phyloP scores from a whole-genome alignment of 1,140 invertebrate genomes.

The Limonius californicus region DNA sequence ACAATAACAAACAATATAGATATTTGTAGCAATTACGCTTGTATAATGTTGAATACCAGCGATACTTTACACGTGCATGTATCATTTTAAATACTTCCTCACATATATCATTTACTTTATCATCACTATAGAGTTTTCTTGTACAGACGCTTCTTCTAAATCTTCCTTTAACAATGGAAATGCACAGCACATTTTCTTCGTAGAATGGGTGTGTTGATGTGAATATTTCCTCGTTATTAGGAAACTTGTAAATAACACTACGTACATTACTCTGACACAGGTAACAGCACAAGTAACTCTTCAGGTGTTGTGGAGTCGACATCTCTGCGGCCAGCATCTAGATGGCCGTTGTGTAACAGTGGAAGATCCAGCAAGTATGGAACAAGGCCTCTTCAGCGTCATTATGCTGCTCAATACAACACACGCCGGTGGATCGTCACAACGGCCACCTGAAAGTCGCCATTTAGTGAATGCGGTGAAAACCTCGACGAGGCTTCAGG shows the following conservation, averaged over 20 bases:
- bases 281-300: constrained; percentile 44
- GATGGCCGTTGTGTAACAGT: constrained; percentile 40
- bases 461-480: constrained; percentile 8
- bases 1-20: no score
- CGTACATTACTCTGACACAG: constrained; percentile 22
- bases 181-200: no score
- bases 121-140: no score
- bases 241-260: not conserved
- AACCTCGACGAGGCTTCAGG: not conserved
- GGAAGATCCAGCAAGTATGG: constrained; percentile 24
- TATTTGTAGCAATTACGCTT: no score
- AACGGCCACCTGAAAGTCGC: constrained; percentile 36
- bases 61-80: no score
- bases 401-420: constrained; percentile 16
- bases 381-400: constrained; percentile 27
- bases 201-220: no score
- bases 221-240: no score
- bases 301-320: constrained; percentile 42
- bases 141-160: no score
- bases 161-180: no score
- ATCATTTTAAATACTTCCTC: no score
- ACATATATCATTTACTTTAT: no score
- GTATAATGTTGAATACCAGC: no score
- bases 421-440: constrained; percentile 40
- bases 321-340: constrained; percentile 37